Conservation (phyloP, 1,140 invertebrate species). For the Batillaria attramentaria region DNA sequence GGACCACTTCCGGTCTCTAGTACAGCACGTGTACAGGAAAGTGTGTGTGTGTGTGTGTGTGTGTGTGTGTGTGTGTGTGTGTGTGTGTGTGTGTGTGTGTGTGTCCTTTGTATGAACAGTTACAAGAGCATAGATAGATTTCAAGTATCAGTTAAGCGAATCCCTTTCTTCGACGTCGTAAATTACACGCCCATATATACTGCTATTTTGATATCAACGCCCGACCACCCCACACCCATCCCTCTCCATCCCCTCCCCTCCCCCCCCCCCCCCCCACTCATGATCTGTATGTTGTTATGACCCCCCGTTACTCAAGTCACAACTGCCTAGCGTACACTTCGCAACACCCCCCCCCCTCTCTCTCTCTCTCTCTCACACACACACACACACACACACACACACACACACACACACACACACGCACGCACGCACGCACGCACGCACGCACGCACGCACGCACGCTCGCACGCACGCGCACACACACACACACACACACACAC, state of each 20-base stretch:
- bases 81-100: background rate
- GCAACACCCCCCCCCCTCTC: background rate
- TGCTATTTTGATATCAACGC: background rate
- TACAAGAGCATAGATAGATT: background rate
- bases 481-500: too few species aligned
- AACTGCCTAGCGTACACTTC: background rate
- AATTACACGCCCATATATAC: background rate
- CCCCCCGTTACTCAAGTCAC: background rate
- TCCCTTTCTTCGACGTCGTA: background rate
- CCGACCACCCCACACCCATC: background rate
- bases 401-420: too few species aligned
- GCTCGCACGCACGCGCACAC: too few species aligned
- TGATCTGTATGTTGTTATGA: background rate
- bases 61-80: background rate
- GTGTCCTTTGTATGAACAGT: background rate
- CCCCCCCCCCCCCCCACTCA: background rate
- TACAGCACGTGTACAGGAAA: too few species aligned
- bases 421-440: too few species aligned
- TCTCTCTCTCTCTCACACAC: too few species aligned
- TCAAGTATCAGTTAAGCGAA: background rate
- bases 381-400: too few species aligned
- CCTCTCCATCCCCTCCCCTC: background rate
- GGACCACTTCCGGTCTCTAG: too few species aligned
- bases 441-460: too few species aligned
- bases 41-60: too few species aligned